Evolutionary conservation across 2,888 invertebrate genomes (phyloP), one percentile per base, ranked within the genome.

Genomic region (Plagiodera versicolora): DNA sequence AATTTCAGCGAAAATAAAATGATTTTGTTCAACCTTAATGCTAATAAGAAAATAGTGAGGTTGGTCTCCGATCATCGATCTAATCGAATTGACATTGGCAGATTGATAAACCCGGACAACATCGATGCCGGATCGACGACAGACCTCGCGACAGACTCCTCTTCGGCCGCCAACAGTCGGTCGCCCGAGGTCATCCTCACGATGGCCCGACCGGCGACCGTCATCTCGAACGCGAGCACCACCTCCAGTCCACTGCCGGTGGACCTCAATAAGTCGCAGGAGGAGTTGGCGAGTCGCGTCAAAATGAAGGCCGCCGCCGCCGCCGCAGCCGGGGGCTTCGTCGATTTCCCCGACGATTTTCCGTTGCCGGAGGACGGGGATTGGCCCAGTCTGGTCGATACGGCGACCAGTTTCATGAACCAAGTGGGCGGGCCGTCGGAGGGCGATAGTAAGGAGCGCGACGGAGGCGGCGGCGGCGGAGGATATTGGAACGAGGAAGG

Each of bases 371-470:
- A 86, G 35, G 87, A 89, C 47, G 84, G 90, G 70, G 91, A 92
- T 77, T 92, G 93, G 93, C 86, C 89, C 10, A 87, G 89, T 72
- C 82, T 92, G 18, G 91, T 92, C 1, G 89, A 91, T 74, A 90
- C 91, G 0, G 92, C 92, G 28, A 90, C 90, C 0, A 82, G 89
- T 62, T 91, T 73, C 39, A 70, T 77, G 70, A 73, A 74, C 69
- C 74, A 76, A 60, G 75, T 75, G 20, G 70, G 68, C 56, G 64
- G 46, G 60, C 63, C 45, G 63, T 62, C 56, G 17, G 67, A 63
- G 19, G 60, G 14, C 9, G 61, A 55, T 19, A 57, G 39, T 16
- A 62, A 59, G 30, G 62, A 65, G 6, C 50, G 55, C 17, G 64
- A 64, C 18, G 60, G 48, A n/a, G n/a, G n/a, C n/a, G n/a, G n/a